Evolutionary conservation across 2,888 invertebrate genomes (phyloP).

Genomic region (Agonopterix heracliana): DNA sequence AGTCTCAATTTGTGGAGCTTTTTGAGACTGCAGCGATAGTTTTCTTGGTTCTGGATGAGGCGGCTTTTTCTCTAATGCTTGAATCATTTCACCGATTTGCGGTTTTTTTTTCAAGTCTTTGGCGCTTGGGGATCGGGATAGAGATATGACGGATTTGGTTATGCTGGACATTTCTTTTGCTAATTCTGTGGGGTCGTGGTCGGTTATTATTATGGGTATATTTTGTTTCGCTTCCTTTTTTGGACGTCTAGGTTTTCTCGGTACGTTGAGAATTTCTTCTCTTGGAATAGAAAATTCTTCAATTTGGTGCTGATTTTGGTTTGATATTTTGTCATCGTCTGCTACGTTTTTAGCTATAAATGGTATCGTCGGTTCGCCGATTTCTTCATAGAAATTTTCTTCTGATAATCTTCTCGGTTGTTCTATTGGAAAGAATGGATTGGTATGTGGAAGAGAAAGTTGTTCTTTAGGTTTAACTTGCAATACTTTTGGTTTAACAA

Average conservation of each 20-base stretch:
- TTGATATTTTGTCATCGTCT: constrained; percentile 61
- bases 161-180: constrained; percentile 42
- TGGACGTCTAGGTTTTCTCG: constrained; percentile 56
- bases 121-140: constrained; percentile 59
- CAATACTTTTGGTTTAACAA: constrained; percentile 21
- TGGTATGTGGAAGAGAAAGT: constrained; percentile 14
- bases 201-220: constrained; percentile 4
- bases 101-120: constrained; percentile 37
- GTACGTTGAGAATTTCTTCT: constrained; percentile 60
- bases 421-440: constrained; percentile 25
- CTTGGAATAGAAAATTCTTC: constrained; percentile 45
- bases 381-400: constrained; percentile 68
- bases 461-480: constrained; percentile 21
- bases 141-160: constrained; percentile 54
- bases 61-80: constrained; percentile 39
- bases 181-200: constrained; percentile 10
- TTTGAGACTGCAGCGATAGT: constrained; percentile 50
- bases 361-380: constrained; percentile 37
- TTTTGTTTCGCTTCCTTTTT: constrained; percentile 32
- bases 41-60: constrained; percentile 33
- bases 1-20: constrained; percentile 28
- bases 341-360: constrained; percentile 46
- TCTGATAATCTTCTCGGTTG: constrained; percentile 33
- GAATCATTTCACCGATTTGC: constrained; percentile 37
- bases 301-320: constrained; percentile 26